These are phyloP conservation scores for Sphaeridia pumilis DNA, from an alignment of 2,888 invertebrate genomes.

Conservation along the genomic window DNA sequence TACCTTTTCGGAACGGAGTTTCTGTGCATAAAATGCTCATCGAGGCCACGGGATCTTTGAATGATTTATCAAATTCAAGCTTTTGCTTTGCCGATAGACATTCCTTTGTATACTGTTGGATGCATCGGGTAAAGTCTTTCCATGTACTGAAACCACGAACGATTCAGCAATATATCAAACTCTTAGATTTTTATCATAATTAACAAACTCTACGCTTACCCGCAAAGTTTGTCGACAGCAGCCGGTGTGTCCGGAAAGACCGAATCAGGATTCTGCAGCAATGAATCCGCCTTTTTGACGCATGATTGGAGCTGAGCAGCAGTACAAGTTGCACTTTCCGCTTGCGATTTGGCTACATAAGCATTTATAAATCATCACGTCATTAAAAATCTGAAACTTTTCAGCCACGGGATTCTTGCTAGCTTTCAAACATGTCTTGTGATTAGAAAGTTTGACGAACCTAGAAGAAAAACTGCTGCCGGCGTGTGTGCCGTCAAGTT, in stretches of 20 bases:
- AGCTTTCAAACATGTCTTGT: no score
- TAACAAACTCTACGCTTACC: constrained; percentile 12
- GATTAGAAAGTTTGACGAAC: no score
- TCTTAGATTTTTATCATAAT: neutral
- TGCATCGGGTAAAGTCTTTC: constrained; percentile 29
- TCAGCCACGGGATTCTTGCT: no score
- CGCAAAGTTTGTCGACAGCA: constrained; percentile 30
- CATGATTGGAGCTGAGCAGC: constrained; percentile 27
- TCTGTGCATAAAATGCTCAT: constrained; percentile 33
- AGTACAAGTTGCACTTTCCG: no score
- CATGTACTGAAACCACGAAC: constrained; percentile 22
- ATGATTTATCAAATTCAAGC: constrained; percentile 29
- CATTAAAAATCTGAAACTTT: no score
- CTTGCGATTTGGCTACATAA: no score
- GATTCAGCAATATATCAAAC: neutral
- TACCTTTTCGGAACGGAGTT: constrained; percentile 32
- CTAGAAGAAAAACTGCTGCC: no score
- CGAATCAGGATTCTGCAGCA: constrained; percentile 25
- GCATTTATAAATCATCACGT: no score
- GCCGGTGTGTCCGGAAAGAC: constrained; percentile 21
- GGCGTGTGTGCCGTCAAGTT: no score
- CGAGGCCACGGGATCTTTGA: constrained; percentile 30
- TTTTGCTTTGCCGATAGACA: constrained; percentile 24
- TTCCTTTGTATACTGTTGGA: constrained; percentile 17
- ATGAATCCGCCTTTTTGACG: constrained; percentile 26